phyloP scores from a whole-genome alignment of 1,140 invertebrate genomes.

The Ips typographus region DNA sequence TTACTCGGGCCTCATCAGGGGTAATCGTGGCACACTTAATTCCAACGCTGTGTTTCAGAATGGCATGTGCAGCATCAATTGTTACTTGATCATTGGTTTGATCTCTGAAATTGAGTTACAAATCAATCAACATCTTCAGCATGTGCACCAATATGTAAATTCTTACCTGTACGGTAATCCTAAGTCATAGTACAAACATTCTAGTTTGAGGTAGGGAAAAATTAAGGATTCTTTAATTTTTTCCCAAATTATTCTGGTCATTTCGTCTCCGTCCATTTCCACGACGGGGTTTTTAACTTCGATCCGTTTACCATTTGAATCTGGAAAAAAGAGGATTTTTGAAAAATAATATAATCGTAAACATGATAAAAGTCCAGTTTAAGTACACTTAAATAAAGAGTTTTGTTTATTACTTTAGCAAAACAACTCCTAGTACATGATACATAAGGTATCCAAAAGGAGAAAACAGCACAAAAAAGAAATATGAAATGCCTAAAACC shows the following conservation, averaged over 20 bases:
- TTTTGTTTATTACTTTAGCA: too few species aligned
- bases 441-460: too few species aligned
- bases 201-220: constrained; percentile 84
- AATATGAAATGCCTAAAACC: too few species aligned
- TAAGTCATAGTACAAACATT: constrained; percentile 82
- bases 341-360: not conserved
- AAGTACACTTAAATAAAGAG: too few species aligned
- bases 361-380: not conserved
- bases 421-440: too few species aligned
- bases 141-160: not conserved
- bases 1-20: constrained; percentile 84
- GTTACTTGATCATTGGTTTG: constrained; percentile 87
- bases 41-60: constrained; percentile 86
- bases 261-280: constrained; percentile 92
- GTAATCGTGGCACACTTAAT: constrained; percentile 93
- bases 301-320: constrained; percentile 62
- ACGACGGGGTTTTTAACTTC: constrained; percentile 75
- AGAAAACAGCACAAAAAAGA: too few species aligned
- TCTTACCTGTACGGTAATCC: constrained; percentile 69
- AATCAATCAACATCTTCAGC: not conserved
- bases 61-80: constrained; percentile 82
- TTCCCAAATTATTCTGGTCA: constrained; percentile 87
- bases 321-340: constrained; percentile 47
- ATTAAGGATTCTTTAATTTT: constrained; percentile 87
- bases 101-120: constrained; percentile 58